Base-by-base conservation (phyloP, 2,888 invertebrate species). In the Diaphora mendica region DNA sequence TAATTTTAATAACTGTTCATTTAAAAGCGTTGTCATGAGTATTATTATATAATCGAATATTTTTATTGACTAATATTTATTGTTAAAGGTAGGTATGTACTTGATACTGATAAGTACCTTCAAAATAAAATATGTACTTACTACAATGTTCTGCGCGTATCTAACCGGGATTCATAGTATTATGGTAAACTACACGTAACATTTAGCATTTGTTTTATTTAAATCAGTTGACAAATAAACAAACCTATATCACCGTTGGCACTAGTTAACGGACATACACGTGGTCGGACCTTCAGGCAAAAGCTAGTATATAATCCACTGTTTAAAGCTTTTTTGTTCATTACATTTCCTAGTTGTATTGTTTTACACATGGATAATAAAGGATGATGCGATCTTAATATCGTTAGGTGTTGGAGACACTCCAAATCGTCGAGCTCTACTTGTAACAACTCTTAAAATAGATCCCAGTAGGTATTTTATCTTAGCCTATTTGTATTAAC, bases 401-500 rank as follows among this genome's bases (percentile, higher is more conserved):
- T 84, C 85, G 85, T 87, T 81, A 85, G 82, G 79, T 85, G 88
- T 94, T 94, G 94, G 94, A 94, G 86, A 89, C 89, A 89, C 87
- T 94, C 95, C 95, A 95, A 94, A 91, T 89, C 83, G 86, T 88
- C 89, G 90, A 91, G 90, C 87, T 91, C 90, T 91, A 90, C 89
- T 91, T 91, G 91, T 92, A 89, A 87, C 86, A 87, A 75, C 79
- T 90, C 91, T 88, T 87, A 89, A 93, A 93, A 94, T 94, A 94
- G 91, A 87, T 77, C 72, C 62, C 77, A 79, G 87, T 90, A 91
- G 89, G 91, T 92, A 93, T 92, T 91, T 90, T 91, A 92, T 91
- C 88, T 82, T 88, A 88, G 86, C 87, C 90, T 91, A 92, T 91
- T 91, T 91, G 85, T 85, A 85, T 87, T 85, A 76, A 79, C 77